phyloP scores from a whole-genome alignment of 2,797 vertebrate genomes.

The Cacajao melanocephalus region DNA sequence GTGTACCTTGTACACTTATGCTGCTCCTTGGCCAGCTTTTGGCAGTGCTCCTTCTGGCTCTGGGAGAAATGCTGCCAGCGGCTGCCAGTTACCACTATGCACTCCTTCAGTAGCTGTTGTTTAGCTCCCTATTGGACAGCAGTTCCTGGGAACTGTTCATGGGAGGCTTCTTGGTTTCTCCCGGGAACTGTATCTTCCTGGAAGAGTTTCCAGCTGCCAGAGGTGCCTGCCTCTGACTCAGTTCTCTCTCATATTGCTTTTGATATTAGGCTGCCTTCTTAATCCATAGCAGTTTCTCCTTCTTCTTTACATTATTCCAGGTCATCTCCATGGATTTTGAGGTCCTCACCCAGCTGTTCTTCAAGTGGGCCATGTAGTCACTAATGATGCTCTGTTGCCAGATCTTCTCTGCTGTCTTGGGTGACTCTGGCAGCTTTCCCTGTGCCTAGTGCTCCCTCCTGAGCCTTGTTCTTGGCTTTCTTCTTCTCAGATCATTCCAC shows the following conservation, averaged over 20 bases:
- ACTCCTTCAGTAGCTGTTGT: conserved; percentile 95
- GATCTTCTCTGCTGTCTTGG: conserved; percentile 96
- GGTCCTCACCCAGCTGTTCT: conserved; percentile 93
- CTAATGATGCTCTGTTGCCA: conserved; percentile 98
- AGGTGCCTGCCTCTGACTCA: conserved; percentile 95
- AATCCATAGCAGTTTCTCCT: conserved; percentile 98
- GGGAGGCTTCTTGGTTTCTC: conserved; percentile 96
- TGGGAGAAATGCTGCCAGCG: conserved; percentile 93
- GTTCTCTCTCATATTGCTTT: conserved; percentile 97
- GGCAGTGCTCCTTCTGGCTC: conserved; percentile 96
- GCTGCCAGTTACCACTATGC: conserved; percentile 95
- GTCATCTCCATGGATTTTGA: conserved; percentile 95
- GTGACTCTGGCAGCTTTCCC: conserved; percentile 93
- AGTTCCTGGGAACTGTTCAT: conserved; percentile 99
- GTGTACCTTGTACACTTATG: conserved; percentile 93
- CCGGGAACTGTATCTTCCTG: conserved; percentile 98
- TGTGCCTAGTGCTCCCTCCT: conserved; percentile 89
- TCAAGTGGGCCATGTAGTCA: conserved; percentile 95
- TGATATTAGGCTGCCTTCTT: conserved; percentile 98
- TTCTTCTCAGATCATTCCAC: conserved; percentile 96
- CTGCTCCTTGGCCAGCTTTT: conserved; percentile 95
- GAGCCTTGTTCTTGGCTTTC: conserved; percentile 94
- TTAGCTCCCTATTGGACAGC: conserved; percentile 95
- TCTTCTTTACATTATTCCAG: conserved; percentile 95
- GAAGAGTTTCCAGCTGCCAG: conserved; percentile 87